Evolutionary conservation across 1,140 invertebrate species (phyloP).

Genomic region (Aricia agestis): DNA sequence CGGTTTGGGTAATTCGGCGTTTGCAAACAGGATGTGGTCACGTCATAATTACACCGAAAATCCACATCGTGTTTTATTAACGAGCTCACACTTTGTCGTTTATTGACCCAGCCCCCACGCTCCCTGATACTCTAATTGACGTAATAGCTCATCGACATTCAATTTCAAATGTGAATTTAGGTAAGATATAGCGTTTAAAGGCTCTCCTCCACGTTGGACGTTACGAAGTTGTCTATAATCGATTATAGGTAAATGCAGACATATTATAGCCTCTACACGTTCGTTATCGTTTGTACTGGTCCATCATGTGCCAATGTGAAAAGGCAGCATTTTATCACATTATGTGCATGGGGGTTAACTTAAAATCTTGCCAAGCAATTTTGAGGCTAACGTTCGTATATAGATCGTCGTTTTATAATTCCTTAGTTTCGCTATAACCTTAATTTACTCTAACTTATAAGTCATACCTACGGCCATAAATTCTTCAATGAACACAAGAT

Average conservation of each 20-base stretch:
- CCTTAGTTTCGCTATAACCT: no score
- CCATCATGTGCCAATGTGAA: no score
- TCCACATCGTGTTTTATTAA: constrained; percentile 12
- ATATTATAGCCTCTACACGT: no score
- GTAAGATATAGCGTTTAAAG: neutral
- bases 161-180: neutral
- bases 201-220: no score
- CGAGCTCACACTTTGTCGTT: constrained; percentile 2
- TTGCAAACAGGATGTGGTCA: constrained; percentile 7
- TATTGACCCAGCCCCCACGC: constrained; percentile 2
- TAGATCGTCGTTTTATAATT: neutral
- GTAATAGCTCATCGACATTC: neutral
- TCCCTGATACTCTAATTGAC: neutral
- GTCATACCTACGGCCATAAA: neutral
- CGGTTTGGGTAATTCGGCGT: constrained; percentile 10
- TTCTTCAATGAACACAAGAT: neutral
- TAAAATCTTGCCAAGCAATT: neutral
- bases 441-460: neutral
- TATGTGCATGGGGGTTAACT: neutral
- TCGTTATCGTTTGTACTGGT: no score
- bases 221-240: no score
- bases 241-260: no score
- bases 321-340: no score
- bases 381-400: neutral
- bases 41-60: constrained; percentile 12